These are phyloP conservation scores for Lota lota DNA, from an alignment of 2,113 vertebrate species.

Conservation along the genomic window DNA sequence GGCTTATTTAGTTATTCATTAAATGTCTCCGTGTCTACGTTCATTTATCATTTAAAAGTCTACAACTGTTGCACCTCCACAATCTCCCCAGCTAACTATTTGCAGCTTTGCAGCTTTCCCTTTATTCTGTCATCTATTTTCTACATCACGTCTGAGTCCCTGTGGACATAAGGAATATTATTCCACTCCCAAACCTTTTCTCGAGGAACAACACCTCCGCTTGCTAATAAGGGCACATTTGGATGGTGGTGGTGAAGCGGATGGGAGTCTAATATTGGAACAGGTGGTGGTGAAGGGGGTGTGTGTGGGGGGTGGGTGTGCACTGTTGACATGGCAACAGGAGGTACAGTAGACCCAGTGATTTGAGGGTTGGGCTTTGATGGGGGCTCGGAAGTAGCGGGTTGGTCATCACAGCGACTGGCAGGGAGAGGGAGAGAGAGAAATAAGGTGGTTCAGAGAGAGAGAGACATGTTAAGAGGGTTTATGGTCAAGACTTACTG, in stretches of 20 bases:
- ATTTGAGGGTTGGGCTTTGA: slow-evolving; percentile 16
- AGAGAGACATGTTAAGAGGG: not conserved
- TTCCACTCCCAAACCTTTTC: slow-evolving; percentile 43
- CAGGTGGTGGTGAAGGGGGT: slow-evolving; percentile 42
- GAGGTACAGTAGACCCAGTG: slow-evolving; percentile 53
- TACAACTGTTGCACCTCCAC: slow-evolving; percentile 21
- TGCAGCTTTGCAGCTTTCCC: slow-evolving; percentile 31
- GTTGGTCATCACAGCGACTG: not conserved
- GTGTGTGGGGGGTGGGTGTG: slow-evolving; percentile 28
- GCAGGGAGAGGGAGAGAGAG: not conserved
- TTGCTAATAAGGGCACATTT: slow-evolving; percentile 52
- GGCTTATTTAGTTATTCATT: slow-evolving; percentile 60
- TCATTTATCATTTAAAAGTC: slow-evolving; percentile 54
- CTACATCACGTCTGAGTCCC: slow-evolving; percentile 9
- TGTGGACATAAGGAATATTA: slow-evolving; percentile 14
- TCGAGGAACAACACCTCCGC: slow-evolving; percentile 42
- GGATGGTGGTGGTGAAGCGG: slow-evolving; percentile 23
- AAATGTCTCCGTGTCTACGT: slow-evolving; percentile 41
- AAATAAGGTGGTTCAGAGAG: slow-evolving; percentile 1
- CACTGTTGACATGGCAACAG: slow-evolving; percentile 64
- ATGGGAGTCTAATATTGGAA: slow-evolving; percentile 52
- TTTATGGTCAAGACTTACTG: slow-evolving; percentile 30
- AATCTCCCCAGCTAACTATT: slow-evolving; percentile 25
- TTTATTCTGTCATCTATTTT: not conserved
- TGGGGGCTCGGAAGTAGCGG: slow-evolving; percentile 1